Conservation (phyloP, 2,797 vertebrate genomes). For the Novumbra hubbsi region DNA sequence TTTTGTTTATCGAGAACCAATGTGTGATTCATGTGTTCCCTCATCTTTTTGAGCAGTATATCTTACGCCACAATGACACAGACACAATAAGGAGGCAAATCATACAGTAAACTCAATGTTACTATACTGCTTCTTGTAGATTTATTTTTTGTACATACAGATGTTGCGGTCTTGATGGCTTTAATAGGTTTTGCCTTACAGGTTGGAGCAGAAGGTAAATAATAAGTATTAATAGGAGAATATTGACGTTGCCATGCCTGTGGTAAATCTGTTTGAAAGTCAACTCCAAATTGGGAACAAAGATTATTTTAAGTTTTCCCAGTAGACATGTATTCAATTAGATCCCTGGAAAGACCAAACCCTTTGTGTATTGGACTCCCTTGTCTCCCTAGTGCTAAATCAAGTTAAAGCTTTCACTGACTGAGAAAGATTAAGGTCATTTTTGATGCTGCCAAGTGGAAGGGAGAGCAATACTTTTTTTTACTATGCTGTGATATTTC, state of each 20-base stretch:
- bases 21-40: too few relatives aligned
- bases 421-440: neutral
- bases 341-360: slow-evolving; percentile 22
- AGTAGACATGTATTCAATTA: slow-evolving; percentile 28
- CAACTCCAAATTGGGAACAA: slow-evolving; percentile 28
- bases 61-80: too few relatives aligned
- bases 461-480: neutral
- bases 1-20: too few relatives aligned
- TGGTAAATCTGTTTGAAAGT: slow-evolving; percentile 37
- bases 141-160: too few relatives aligned
- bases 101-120: too few relatives aligned
- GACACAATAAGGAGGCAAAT: too few relatives aligned
- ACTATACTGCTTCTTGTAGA: too few relatives aligned
- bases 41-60: too few relatives aligned
- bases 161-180: too few relatives aligned
- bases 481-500: neutral
- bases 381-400: neutral
- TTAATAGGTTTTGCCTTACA: too few relatives aligned
- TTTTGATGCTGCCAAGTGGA: neutral
- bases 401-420: slow-evolving; percentile 1
- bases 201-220: too few relatives aligned
- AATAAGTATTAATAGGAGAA: slow-evolving; percentile 3
- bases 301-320: slow-evolving; percentile 34
- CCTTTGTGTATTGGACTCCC: slow-evolving; percentile 15
- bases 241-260: slow-evolving; percentile 41